These are phyloP conservation scores for Callocephalon fimbriatum DNA, from an alignment of 2,113 vertebrate species.

Conservation along the genomic window DNA sequence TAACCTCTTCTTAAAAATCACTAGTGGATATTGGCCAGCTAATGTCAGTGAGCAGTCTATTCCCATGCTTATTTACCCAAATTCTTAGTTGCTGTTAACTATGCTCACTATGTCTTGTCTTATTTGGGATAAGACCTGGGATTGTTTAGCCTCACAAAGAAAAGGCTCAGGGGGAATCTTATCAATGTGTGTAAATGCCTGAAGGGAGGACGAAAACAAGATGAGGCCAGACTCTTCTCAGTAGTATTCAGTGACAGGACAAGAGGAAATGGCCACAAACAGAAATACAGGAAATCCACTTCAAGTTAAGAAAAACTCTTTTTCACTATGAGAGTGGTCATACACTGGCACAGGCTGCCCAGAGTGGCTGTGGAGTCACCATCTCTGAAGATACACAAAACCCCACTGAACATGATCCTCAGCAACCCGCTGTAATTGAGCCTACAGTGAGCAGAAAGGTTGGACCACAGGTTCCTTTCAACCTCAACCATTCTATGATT, in stretches of 20 bases:
- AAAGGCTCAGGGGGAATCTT: background rate
- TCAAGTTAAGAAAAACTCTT: background rate
- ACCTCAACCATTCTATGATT: background rate
- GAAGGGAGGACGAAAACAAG: background rate
- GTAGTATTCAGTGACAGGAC: background rate
- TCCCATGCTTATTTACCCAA: background rate
- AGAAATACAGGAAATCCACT: background rate
- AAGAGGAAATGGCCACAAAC: background rate
- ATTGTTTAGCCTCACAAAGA: background rate
- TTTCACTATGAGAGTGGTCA: background rate
- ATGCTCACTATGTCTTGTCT: background rate
- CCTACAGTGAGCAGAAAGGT: background rate
- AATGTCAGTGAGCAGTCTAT: background rate
- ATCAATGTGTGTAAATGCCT: background rate
- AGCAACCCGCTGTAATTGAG: background rate
- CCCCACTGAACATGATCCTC: background rate
- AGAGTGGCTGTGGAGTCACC: background rate
- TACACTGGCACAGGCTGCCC: background rate
- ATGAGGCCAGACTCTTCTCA: background rate
- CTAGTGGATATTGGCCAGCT: background rate
- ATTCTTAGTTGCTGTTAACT: background rate
- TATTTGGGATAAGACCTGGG: background rate
- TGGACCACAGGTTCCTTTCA: background rate
- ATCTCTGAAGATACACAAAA: background rate
- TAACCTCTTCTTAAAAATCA: background rate